Conservation (phyloP, 2,797 vertebrate species). For the Vipera ursinii region DNA sequence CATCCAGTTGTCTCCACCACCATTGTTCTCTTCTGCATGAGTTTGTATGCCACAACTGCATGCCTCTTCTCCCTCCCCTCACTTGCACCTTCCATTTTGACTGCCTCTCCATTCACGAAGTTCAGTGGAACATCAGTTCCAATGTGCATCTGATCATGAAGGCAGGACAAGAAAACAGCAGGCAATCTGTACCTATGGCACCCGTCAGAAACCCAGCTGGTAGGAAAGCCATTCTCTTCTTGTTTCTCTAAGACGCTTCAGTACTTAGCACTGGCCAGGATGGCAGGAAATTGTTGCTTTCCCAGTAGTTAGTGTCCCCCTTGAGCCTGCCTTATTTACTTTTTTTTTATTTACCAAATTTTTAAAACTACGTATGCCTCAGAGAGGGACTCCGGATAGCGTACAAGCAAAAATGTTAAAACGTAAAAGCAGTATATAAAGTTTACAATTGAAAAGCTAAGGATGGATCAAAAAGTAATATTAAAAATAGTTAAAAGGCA, state of each 20-base stretch:
- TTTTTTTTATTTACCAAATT: neutral
- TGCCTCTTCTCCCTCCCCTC: neutral
- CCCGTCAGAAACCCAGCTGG: neutral
- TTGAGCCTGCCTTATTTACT: neutral
- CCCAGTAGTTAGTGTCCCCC: neutral
- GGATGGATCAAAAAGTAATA: neutral
- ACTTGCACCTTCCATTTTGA: neutral
- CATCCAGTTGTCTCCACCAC: neutral
- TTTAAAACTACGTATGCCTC: neutral
- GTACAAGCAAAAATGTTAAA: neutral
- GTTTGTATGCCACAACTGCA: neutral
- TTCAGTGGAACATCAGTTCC: neutral
- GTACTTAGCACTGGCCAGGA: neutral
- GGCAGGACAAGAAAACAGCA: neutral
- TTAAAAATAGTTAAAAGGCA: neutral
- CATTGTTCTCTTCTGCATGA: neutral
- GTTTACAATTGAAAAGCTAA: neutral
- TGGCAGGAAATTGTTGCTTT: neutral
- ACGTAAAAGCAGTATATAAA: neutral
- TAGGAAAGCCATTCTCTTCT: neutral
- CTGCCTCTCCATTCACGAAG: neutral
- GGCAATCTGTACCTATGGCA: neutral
- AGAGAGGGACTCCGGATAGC: neutral
- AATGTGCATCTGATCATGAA: neutral
- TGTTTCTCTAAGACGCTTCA: neutral